phyloP scores from a whole-genome alignment of 1,140 invertebrate genomes.

The Dryas iulia region DNA sequence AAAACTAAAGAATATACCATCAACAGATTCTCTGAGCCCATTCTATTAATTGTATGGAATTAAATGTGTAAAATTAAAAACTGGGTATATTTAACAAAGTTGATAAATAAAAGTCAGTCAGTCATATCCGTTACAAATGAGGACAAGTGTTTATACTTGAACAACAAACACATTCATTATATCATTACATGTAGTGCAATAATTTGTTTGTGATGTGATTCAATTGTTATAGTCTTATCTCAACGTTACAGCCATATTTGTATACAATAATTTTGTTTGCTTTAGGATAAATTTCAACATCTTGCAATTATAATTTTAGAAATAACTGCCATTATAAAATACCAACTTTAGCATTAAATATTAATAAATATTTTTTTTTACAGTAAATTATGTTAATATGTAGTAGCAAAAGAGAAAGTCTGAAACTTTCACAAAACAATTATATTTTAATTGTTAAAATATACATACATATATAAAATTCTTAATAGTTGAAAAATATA shows the following conservation, averaged over 20 bases:
- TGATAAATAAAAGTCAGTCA: not conserved
- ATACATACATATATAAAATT: not conserved
- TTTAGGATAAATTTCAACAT: not conserved
- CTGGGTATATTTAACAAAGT: not conserved
- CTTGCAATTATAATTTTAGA: not conserved
- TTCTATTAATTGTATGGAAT: no score
- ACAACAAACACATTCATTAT: not conserved
- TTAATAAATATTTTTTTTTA: not conserved
- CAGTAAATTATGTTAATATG: not conserved
- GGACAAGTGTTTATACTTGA: not conserved
- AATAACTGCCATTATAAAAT: not conserved
- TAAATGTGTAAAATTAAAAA: not conserved
- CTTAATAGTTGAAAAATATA: not conserved
- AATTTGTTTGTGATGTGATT: not conserved
- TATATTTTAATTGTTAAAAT: not conserved
- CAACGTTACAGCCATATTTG: not conserved
- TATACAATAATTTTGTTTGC: not conserved
- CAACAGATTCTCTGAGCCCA: no score
- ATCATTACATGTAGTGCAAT: not conserved
- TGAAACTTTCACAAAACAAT: constrained; percentile 2
- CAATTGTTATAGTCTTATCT: not conserved
- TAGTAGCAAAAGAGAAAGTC: not conserved
- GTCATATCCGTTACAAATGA: not conserved
- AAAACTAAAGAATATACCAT: no score
- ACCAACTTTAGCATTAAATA: not conserved